A percentile compares a stretch with the other conserved stretches of the same genome.
phyloP scores from a whole-genome alignment of 2,113 vertebrate species.

The Spea multiplicata region DNA sequence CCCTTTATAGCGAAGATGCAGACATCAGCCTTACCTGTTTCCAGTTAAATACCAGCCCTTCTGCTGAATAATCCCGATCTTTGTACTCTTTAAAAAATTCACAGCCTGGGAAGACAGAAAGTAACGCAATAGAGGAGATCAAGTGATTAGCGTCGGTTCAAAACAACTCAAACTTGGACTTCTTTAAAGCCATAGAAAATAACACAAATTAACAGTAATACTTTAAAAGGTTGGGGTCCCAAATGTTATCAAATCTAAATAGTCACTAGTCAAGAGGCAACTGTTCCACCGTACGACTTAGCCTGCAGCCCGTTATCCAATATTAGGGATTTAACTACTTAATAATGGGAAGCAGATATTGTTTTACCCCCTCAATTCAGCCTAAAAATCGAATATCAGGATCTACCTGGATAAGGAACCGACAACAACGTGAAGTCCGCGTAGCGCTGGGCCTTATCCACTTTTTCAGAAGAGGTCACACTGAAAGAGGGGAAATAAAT shows the following conservation, averaged over 20 bases:
- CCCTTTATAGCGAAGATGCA: not conserved
- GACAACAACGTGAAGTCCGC: conserved; percentile 96
- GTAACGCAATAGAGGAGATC: not conserved
- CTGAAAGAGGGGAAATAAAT: conserved; percentile 58
- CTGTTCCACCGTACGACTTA: no score
- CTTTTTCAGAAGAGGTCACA: conserved; percentile 96
- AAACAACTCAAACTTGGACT: no score
- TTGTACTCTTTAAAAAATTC: conserved; percentile 99
- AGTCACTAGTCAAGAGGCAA: no score
- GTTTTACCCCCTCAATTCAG: not conserved
- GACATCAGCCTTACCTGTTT: conserved; percentile 80
- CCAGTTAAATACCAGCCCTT: conserved; percentile 98
- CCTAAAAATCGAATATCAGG: not conserved
- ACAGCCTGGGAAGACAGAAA: conserved; percentile 77
- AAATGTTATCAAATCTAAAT: no score
- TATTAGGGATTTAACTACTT: no score
- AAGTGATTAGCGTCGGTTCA: no score
- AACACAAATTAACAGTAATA: no score
- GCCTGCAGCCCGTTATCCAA: no score
- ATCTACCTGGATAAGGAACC: conserved; percentile 94
- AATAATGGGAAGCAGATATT: no score
- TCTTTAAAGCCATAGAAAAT: no score
- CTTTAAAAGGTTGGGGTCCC: no score
- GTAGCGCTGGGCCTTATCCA: conserved; percentile 97
- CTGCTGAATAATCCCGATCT: conserved; percentile 92